phyloP scores from a whole-genome alignment of 2,113 vertebrate species.

The Melanostigma gelatinosum region DNA sequence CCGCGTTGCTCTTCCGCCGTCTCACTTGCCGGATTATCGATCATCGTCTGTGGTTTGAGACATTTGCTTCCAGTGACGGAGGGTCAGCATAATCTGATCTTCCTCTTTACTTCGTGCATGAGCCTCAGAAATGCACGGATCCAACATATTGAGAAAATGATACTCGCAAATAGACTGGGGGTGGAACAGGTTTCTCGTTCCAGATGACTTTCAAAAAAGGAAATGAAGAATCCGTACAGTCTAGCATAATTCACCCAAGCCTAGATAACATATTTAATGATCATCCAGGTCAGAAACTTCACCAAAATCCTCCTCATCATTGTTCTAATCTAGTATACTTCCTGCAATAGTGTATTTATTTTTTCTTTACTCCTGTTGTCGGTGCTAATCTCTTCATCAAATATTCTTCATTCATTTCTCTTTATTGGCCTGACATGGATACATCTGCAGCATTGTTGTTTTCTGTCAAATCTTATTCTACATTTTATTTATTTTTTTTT shows the following conservation, averaged over 20 bases:
- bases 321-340: not conserved
- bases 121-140: slow-evolving; percentile 25
- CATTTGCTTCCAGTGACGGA: slow-evolving; percentile 40
- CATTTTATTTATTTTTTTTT: not conserved
- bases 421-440: not conserved
- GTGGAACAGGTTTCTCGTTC: slow-evolving; percentile 9
- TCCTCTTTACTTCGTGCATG: slow-evolving; percentile 25
- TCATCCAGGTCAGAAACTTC: not conserved
- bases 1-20: slow-evolving; percentile 40
- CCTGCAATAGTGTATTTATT: not conserved
- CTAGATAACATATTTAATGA: not conserved
- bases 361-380: not conserved
- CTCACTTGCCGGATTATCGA: slow-evolving; percentile 67
- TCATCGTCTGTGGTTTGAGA: slow-evolving; percentile 60
- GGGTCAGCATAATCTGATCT: slow-evolving; percentile 78
- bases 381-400: not conserved
- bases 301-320: not conserved
- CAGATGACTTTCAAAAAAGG: slow-evolving; percentile 29
- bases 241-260: not conserved
- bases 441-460: not conserved
- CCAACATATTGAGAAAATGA: slow-evolving; percentile 31
- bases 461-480: not conserved
- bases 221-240: slow-evolving; percentile 2
- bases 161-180: slow-evolving; percentile 3
- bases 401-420: not conserved